phyloP scores from a whole-genome alignment of 2,113 vertebrate genomes.

The Collichthys lucidus region DNA sequence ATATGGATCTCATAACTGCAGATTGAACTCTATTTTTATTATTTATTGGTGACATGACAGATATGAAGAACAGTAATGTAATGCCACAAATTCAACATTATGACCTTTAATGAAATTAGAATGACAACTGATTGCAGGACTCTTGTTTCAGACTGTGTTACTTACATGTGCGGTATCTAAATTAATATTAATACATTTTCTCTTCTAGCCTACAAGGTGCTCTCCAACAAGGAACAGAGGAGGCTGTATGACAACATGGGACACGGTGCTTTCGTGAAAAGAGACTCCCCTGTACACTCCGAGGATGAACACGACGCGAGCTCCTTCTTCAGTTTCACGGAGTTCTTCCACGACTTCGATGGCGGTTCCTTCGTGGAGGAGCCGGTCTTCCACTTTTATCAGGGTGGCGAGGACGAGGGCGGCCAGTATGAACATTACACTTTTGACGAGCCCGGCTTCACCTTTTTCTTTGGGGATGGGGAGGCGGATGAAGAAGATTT shows the following conservation, averaged over 20 bases:
- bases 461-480: slow-evolving; percentile 34
- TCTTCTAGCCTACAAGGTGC: slow-evolving; percentile 71
- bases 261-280: slow-evolving; percentile 55
- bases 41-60: neutral
- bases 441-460: slow-evolving; percentile 26
- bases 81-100: neutral
- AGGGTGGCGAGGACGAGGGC: slow-evolving; percentile 24
- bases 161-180: too few relatives aligned
- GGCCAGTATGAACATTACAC: neutral
- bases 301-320: neutral
- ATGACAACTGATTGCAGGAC: neutral
- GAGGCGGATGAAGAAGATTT: slow-evolving; percentile 53
- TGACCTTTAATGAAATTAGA: neutral
- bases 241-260: slow-evolving; percentile 70
- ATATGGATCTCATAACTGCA: neutral
- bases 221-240: slow-evolving; percentile 71
- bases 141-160: neutral
- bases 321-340: slow-evolving; percentile 55
- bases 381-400: slow-evolving; percentile 17
- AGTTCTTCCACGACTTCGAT: slow-evolving; percentile 54
- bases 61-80: neutral
- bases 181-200: neutral
- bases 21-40: neutral
- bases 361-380: slow-evolving; percentile 36
- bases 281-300: neutral